Evolutionary conservation across 2,797 vertebrate genomes (phyloP).

Genomic region (Mus caroli): DNA sequence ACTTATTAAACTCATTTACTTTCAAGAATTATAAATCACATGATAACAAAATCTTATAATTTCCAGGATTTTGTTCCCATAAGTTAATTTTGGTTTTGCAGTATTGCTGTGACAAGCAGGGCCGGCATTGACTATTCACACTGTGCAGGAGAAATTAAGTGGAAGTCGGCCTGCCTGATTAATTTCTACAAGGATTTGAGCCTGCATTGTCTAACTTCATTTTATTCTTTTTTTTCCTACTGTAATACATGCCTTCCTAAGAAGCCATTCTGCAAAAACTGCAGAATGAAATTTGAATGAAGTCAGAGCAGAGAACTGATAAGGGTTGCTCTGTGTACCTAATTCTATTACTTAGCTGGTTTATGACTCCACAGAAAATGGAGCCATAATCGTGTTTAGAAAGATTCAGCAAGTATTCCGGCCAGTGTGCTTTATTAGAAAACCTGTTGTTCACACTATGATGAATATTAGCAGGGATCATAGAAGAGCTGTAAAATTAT

Average conservation of each 20-base stretch:
- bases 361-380: conserved; percentile 53
- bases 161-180: neutral
- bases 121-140: neutral
- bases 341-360: neutral
- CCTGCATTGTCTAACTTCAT: neutral
- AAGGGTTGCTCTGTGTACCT: neutral
- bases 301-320: neutral
- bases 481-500: conserved; percentile 28
- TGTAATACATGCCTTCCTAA: neutral
- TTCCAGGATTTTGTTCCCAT: conserved; percentile 4
- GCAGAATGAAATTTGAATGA: conserved; percentile 14
- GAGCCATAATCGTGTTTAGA: conserved; percentile 17
- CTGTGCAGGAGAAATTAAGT: conserved; percentile 5
- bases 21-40: conserved; percentile 37
- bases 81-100: conserved; percentile 16
- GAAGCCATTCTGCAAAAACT: conserved; percentile 4
- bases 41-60: conserved; percentile 18
- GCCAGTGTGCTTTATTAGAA: conserved; percentile 37
- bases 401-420: conserved; percentile 49
- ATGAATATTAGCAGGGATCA: conserved; percentile 10
- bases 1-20: conserved; percentile 10
- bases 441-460: conserved; percentile 41
- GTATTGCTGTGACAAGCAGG: neutral
- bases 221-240: neutral
- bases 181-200: neutral